Percentiles rank a stretch among this genome's conserved stretches.
phyloP scores from a whole-genome alignment of 2,113 vertebrate species.

The Oxyruncus cristatus region DNA sequence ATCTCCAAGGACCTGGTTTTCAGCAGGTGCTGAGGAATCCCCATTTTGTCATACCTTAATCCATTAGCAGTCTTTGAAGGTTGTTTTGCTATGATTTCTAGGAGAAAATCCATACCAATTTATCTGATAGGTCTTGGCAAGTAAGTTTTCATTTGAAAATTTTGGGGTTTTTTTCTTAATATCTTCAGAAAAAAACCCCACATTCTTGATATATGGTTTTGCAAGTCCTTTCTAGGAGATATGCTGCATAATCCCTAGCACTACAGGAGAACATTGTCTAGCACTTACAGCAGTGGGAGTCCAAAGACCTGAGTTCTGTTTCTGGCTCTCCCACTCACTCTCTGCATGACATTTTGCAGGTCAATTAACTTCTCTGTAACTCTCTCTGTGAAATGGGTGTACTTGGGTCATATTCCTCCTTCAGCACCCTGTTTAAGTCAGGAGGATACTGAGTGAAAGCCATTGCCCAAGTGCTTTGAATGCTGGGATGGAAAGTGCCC shows the following conservation, averaged over 20 bases:
- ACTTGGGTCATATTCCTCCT: neutral
- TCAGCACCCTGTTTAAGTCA: neutral
- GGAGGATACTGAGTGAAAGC: neutral
- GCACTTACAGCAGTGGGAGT: neutral
- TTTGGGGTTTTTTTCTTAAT: neutral
- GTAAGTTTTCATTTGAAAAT: neutral
- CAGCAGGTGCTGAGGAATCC: neutral
- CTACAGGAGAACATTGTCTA: constrained; percentile 1
- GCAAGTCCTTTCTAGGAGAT: neutral
- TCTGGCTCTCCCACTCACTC: neutral
- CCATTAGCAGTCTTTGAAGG: neutral
- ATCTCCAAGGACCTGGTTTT: neutral
- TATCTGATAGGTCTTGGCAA: neutral
- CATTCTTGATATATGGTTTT: neutral
- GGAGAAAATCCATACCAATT: neutral
- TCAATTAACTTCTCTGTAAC: constrained; percentile 12
- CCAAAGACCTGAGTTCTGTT: neutral
- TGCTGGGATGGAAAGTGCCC: neutral
- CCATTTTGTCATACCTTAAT: neutral
- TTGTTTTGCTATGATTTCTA: neutral
- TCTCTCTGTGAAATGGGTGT: neutral
- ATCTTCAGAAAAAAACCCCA: neutral
- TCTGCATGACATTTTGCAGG: neutral
- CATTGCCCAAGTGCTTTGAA: neutral
- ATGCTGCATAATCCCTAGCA: neutral